A percentile compares a stretch with the other conserved stretches of the same genome.
Conservation (phyloP, 2,113 vertebrate species). For the Datnioides undecimradiatus region DNA sequence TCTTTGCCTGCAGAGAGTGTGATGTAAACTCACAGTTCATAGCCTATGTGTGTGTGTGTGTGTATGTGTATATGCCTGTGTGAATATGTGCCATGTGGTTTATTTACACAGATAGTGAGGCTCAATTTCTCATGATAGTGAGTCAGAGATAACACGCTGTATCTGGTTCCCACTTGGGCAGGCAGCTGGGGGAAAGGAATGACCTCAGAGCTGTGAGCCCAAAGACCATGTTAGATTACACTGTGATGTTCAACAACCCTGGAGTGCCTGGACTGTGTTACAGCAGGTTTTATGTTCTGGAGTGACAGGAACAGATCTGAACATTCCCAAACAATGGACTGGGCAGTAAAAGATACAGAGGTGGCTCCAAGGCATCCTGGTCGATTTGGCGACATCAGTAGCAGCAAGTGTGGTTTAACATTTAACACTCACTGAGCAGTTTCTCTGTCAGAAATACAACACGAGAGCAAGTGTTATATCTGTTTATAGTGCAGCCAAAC, state of each 20-base stretch:
- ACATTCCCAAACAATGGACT: background rate
- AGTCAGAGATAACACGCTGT: slow-evolving; percentile 55
- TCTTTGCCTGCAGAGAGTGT: slow-evolving; percentile 12
- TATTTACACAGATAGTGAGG: slow-evolving; percentile 65
- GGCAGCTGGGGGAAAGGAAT: slow-evolving; percentile 61
- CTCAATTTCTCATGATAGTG: slow-evolving; percentile 66
- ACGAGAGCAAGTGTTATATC: background rate
- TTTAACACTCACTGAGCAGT: background rate
- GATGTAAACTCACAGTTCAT: slow-evolving; percentile 19
- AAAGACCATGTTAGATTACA: slow-evolving; percentile 39
- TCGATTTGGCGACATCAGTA: background rate
- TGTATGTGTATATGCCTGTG: slow-evolving; percentile 25
- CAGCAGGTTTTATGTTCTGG: slow-evolving; percentile 21
- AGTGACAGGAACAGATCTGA: slow-evolving; percentile 24
- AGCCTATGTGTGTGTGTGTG: background rate
- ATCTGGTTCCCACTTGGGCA: slow-evolving; percentile 63
- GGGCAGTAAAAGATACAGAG: background rate
- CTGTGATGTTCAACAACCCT: slow-evolving; percentile 1
- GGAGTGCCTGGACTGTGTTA: slow-evolving; percentile 37
- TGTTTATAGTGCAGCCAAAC: background rate
- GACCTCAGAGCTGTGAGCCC: slow-evolving; percentile 53
- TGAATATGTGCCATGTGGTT: slow-evolving; percentile 38
- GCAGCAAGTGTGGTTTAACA: background rate
- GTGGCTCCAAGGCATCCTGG: background rate
- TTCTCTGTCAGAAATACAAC: background rate